phyloP scores from a whole-genome alignment of 2,113 vertebrate species.

The Pristiophorus japonicus region DNA sequence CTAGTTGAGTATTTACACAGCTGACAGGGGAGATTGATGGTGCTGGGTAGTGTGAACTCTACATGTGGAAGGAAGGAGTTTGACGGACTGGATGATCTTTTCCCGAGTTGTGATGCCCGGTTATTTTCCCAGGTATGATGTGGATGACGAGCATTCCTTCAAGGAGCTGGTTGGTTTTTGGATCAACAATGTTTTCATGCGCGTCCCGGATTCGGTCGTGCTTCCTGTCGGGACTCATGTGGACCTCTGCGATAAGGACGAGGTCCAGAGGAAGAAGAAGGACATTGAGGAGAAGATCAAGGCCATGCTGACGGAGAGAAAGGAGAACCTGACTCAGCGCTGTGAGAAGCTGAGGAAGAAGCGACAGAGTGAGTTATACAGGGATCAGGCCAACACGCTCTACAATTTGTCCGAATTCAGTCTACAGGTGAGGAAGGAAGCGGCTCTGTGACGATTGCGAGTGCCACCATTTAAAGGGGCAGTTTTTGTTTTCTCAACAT shows the following conservation, averaged over 20 bases:
- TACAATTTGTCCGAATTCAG: conserved; percentile 48
- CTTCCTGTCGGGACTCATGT: conserved; percentile 55
- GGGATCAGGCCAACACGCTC: conserved; percentile 53
- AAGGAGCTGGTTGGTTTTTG: conserved; percentile 56
- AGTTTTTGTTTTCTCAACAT: too few relatives aligned
- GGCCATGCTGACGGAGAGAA: conserved; percentile 48
- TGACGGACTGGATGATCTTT: neutral
- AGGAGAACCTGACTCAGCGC: conserved; percentile 46
- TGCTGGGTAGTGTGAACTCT: neutral
- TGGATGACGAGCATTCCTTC: conserved; percentile 44
- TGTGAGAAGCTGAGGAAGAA: conserved; percentile 48
- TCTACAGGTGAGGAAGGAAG: conserved; percentile 30
- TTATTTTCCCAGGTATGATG: conserved; percentile 51
- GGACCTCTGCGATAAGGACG: conserved; percentile 48
- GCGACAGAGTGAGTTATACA: conserved; percentile 43
- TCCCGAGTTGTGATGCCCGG: too few relatives aligned
- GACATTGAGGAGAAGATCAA: conserved; percentile 45
- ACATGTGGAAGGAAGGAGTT: neutral
- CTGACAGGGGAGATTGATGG: neutral
- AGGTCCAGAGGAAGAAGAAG: conserved; percentile 52
- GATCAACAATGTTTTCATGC: conserved; percentile 59
- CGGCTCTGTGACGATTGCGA: too few relatives aligned
- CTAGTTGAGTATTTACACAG: neutral
- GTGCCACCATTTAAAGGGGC: too few relatives aligned
- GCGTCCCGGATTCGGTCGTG: conserved; percentile 55